Evolutionary conservation across 2,888 invertebrate species (phyloP), one percentile per base, ranked within the genome.

Genomic region (Tenodera sinensis): DNA sequence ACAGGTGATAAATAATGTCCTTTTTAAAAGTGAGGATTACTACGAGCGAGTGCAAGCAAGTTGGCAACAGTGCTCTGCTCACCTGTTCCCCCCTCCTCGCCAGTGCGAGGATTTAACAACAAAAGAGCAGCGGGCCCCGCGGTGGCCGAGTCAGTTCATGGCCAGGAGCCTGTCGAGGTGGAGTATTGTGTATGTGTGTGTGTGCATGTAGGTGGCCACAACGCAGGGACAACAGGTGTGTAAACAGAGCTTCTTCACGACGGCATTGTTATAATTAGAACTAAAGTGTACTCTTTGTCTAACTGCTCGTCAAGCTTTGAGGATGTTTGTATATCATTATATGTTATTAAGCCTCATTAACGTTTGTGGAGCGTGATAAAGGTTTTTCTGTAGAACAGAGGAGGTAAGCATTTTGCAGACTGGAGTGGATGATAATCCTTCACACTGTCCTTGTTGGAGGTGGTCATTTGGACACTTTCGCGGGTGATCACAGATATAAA

Each of bases 71-170:
- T 27, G 87, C 54, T 71, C 54, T 8, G 14, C 12, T 27, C 20
- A 42, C 34, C 28, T 30, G n/a, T 25, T 30, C 8, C 34, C 47
- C 85, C 27, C 54, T 27, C 42, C 87, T 2, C 42, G 28, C 2
- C 87, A 8, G 25, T 14, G 28, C 15, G 27, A 14, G 12, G 34
- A n/a, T 34, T 84, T 27, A 82, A 87, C 81, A 88, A 88, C 88
- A 88, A 88, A 88, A 85, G 88, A 85, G 85, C 88, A 82, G 42
- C 30, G 42, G 25, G 88, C 54, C 15, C 27, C 82, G 42, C 28
- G 81, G 15, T 82, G 82, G 30, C n/a, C 28, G 85, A 81, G 42
- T 54, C 88, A 88, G 88, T 88, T 88, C 88, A 88, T 85, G 88
- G 88, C 82, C 88, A 85, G 85, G 27, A 83, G 28, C 20, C 82